Evolutionary conservation across 1,140 invertebrate genomes (phyloP).

Genomic region (Dolichoris vasculosae): DNA sequence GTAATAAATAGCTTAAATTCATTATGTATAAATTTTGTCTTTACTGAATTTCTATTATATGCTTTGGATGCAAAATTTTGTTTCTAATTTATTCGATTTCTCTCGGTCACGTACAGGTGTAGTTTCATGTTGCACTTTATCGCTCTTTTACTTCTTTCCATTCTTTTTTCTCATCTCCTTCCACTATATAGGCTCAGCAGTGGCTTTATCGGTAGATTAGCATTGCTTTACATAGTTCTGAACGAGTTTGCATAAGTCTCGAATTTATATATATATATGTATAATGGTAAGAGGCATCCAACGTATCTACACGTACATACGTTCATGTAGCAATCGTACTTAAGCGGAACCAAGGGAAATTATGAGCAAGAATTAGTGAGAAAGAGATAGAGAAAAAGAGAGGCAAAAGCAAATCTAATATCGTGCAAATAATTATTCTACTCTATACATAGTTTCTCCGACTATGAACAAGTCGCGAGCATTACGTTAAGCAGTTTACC

Average conservation of each 20-base stretch:
- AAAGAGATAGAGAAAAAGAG: constrained; percentile 3
- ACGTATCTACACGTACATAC: neutral
- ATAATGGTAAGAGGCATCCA: too few species aligned
- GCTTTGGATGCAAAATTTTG: neutral
- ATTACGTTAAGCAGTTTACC: constrained; percentile 23
- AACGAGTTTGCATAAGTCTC: constrained; percentile 68
- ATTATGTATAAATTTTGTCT: neutral
- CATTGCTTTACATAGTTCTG: constrained; percentile 72
- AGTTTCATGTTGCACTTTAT: neutral
- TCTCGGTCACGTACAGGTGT: neutral
- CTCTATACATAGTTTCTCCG: neutral
- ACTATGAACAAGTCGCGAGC: constrained; percentile 8
- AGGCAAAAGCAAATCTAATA: neutral
- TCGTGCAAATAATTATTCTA: neutral
- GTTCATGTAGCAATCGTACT: neutral
- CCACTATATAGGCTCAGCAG: constrained; percentile 50
- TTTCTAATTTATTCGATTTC: constrained; percentile 20
- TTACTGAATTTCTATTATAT: constrained; percentile 7
- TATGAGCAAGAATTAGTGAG: neutral
- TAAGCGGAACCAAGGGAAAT: neutral
- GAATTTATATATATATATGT: neutral
- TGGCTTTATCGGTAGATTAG: constrained; percentile 72
- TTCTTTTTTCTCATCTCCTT: neutral
- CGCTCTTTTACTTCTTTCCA: neutral
- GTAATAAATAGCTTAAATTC: neutral